A percentile compares a stretch with the other conserved stretches of the same genome.
Evolutionary conservation across 1,140 invertebrate genomes (phyloP).

Genomic region (Drosophila saltans): DNA sequence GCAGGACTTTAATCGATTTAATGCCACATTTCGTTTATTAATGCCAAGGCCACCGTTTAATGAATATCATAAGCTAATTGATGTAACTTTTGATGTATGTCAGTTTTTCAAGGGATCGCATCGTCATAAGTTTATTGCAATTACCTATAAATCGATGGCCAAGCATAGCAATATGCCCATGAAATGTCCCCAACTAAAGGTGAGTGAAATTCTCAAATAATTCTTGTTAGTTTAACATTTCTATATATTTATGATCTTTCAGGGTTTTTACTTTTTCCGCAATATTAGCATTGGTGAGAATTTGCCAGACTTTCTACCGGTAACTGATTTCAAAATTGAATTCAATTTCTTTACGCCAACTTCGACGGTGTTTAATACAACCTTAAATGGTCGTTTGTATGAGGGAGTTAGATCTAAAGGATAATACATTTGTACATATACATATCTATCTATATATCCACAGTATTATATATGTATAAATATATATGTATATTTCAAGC

Average conservation of each 20-base stretch:
- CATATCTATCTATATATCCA: too few species aligned
- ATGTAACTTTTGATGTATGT: constrained; percentile 46
- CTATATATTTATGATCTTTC: neutral
- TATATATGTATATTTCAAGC: neutral
- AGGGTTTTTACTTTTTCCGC: constrained; percentile 44
- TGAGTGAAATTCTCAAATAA: neutral
- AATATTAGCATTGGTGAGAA: constrained; percentile 44
- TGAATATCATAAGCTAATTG: constrained; percentile 34
- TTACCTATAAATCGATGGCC: constrained; percentile 31
- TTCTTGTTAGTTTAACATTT: too few species aligned
- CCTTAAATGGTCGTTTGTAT: constrained; percentile 21
- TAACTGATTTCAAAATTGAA: constrained; percentile 39
- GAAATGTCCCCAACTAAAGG: constrained; percentile 50
- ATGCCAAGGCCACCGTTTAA: constrained; percentile 5
- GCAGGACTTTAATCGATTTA: constrained; percentile 11
- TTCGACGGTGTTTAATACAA: constrained; percentile 14
- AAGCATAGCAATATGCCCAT: constrained; percentile 11
- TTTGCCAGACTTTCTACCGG: constrained; percentile 47
- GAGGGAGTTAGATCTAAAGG: constrained; percentile 18
- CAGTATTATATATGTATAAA: too few species aligned
- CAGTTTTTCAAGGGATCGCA: constrained; percentile 30
- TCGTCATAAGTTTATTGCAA: constrained; percentile 26
- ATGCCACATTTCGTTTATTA: constrained; percentile 42
- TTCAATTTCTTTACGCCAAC: constrained; percentile 38
- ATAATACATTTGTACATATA: neutral